phyloP scores from a whole-genome alignment of 2,113 vertebrate species.

The Serinus canaria region DNA sequence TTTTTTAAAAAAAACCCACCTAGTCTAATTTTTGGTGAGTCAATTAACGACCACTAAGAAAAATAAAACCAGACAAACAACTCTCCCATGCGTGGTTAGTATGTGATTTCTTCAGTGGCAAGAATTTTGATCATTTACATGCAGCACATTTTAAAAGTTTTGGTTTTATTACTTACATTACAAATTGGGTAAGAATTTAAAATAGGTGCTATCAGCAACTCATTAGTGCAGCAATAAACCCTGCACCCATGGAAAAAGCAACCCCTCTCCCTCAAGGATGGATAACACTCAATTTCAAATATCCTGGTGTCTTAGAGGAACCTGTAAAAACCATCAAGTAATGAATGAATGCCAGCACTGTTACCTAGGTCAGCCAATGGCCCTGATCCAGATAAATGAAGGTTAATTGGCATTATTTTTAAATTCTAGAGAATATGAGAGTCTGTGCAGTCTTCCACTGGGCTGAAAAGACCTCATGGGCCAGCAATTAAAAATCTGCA shows the following conservation, averaged over 20 bases:
- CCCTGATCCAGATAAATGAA: not conserved
- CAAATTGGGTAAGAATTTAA: not conserved
- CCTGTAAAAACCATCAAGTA: not conserved
- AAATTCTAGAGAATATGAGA: not conserved
- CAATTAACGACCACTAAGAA: not conserved
- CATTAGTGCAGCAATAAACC: not conserved
- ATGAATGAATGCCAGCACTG: not conserved
- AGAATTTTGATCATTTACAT: not conserved
- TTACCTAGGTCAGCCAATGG: not conserved
- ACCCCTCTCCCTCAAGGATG: rapidly evolving
- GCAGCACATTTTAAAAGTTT: not conserved
- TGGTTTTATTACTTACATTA: not conserved
- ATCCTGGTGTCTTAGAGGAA: not conserved
- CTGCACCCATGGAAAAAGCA: not conserved
- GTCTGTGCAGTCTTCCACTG: not conserved
- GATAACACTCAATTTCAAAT: not conserved
- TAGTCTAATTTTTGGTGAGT: not conserved
- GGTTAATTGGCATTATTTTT: not conserved
- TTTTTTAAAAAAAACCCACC: not conserved
- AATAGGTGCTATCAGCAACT: not conserved
- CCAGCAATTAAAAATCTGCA: not conserved
- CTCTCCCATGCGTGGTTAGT: not conserved
- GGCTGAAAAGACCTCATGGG: not conserved
- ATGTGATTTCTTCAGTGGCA: not conserved
- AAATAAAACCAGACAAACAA: not conserved